These are phyloP conservation scores for Macrobrachium nipponense DNA, from an alignment of 1,140 invertebrate genomes.

Conservation along the genomic window DNA sequence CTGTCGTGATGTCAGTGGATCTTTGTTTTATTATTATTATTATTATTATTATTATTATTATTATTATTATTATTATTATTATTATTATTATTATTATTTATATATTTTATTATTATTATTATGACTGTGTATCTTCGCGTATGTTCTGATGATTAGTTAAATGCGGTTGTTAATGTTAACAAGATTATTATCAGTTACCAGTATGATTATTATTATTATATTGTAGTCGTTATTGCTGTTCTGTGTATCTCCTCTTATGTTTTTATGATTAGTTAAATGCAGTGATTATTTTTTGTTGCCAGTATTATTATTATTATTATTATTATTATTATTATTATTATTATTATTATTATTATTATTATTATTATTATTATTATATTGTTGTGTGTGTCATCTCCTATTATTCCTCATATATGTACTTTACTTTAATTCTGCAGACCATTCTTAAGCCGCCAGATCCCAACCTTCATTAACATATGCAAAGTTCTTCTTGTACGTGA, in stretches of 20 bases:
- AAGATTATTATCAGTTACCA: not conserved
- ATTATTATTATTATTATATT: not conserved
- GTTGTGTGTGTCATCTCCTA: too few species aligned
- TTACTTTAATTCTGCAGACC: too few species aligned
- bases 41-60: not conserved
- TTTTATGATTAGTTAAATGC: not conserved
- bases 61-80: not conserved
- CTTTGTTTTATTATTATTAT: not conserved
- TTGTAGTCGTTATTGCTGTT: too few species aligned
- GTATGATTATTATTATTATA: not conserved
- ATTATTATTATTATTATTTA: too few species aligned
- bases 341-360: slow-evolving; percentile 1
- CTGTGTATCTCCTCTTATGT: not conserved
- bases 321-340: not conserved
- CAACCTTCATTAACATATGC: not conserved
- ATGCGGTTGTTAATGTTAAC: not conserved
- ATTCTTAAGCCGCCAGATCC: too few species aligned
- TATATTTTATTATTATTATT: too few species aligned
- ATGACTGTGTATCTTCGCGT: too few species aligned
- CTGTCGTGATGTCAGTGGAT: too few species aligned
- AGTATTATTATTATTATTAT: not conserved
- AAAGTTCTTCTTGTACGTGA: not conserved
- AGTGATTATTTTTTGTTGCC: not conserved
- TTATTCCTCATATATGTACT: too few species aligned
- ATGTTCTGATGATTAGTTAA: not conserved